These are phyloP conservation scores for Sesia apiformis DNA, from an alignment of 2,888 invertebrate species.

Conservation along the genomic window DNA sequence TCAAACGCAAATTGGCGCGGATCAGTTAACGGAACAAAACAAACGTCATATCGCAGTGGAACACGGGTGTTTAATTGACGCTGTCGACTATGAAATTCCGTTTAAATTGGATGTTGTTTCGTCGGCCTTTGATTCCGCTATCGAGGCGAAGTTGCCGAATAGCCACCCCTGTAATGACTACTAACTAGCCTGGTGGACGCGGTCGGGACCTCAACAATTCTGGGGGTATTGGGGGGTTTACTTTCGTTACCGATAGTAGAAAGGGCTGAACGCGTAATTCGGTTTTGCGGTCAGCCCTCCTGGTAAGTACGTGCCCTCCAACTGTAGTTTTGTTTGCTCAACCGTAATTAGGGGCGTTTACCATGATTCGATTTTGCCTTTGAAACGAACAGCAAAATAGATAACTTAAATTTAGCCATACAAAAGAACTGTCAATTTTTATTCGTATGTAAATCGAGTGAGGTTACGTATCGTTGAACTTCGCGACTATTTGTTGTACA, in stretches of 20 bases:
- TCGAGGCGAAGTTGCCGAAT: conserved; percentile 31
- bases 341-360: conserved; percentile 40
- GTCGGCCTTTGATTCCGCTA: conserved; percentile 27
- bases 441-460: too few relatives aligned
- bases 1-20: conserved; percentile 27
- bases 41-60: conserved; percentile 27
- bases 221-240: conserved; percentile 21
- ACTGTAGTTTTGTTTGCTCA: conserved; percentile 42
- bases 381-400: conserved; percentile 1
- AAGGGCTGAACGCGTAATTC: conserved; percentile 36
- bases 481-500: not conserved
- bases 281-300: conserved; percentile 44
- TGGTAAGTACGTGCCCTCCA: conserved; percentile 20
- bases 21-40: conserved; percentile 22
- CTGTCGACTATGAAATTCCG: conserved; percentile 42
- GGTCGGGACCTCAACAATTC: conserved; percentile 4
- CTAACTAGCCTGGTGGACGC: conserved; percentile 31
- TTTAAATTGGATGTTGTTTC: conserved; percentile 48
- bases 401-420: too few relatives aligned
- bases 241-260: conserved; percentile 39
- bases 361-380: conserved; percentile 24
- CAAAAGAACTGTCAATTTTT: too few relatives aligned
- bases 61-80: conserved; percentile 33
- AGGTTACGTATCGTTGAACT: too few relatives aligned
- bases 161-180: conserved; percentile 46